These are phyloP conservation scores for Candidula unifasciata DNA, from an alignment of 2,888 invertebrate genomes.

Conservation along the genomic window DNA sequence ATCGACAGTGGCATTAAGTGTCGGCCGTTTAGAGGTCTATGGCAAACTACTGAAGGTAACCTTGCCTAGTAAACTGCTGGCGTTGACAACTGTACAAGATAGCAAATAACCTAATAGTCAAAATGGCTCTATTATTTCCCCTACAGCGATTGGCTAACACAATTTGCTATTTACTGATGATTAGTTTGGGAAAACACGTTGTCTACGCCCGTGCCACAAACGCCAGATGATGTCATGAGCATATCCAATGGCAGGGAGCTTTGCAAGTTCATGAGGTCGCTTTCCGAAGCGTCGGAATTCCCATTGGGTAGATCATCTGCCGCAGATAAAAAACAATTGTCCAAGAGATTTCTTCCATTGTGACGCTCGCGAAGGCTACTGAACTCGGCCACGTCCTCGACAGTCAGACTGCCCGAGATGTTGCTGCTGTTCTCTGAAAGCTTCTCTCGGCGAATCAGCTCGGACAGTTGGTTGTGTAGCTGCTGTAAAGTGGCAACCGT, in stretches of 20 bases:
- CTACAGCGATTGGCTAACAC: too few relatives aligned
- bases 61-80: too few relatives aligned
- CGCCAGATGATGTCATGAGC: background rate
- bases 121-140: too few relatives aligned
- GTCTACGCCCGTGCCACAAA: background rate
- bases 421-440: background rate
- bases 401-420: background rate
- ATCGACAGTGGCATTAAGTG: too few relatives aligned
- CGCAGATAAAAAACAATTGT: background rate
- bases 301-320: background rate
- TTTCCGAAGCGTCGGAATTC: slow-evolving; percentile 1
- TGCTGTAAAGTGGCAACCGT: background rate
- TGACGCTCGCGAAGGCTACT: too few relatives aligned
- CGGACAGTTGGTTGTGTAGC: slow-evolving; percentile 12
- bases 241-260: slow-evolving; percentile 31
- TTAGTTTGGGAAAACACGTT: background rate
- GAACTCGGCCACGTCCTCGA: too few relatives aligned
- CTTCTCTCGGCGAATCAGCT: background rate
- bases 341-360: background rate
- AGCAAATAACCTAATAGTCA: too few relatives aligned
- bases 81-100: too few relatives aligned
- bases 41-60: too few relatives aligned
- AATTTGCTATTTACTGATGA: background rate
- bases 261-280: slow-evolving; percentile 17
- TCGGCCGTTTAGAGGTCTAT: too few relatives aligned